These are phyloP conservation scores for Siderastrea radians DNA, from an alignment of 92 coral and sea anemone genomes.

Conservation along the genomic window DNA sequence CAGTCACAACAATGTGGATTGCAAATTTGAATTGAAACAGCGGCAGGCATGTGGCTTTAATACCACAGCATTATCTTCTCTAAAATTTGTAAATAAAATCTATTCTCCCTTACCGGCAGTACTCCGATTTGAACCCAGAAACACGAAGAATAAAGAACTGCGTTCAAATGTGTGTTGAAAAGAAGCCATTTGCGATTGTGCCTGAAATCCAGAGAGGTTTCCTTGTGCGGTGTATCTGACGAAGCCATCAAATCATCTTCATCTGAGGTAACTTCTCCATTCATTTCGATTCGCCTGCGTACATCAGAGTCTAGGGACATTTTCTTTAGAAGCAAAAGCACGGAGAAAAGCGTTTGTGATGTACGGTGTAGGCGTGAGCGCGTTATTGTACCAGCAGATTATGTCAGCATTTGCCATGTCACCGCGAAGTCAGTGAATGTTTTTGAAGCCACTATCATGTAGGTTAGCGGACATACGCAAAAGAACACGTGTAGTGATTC, in stretches of 20 bases:
- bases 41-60: not conserved
- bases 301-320: conserved; percentile 55
- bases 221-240: not conserved
- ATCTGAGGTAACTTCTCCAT: conserved; percentile 17
- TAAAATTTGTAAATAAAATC: not conserved
- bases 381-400: not conserved
- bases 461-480: not conserved
- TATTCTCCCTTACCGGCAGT: conserved; percentile 76
- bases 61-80: not conserved
- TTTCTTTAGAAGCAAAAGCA: not conserved
- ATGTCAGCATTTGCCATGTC: conserved; percentile 2
- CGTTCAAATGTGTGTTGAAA: conserved; percentile 86
- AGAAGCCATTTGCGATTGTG: conserved; percentile 70
- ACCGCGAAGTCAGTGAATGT: conserved; percentile 3
- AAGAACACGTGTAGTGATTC: not conserved
- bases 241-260: not conserved
- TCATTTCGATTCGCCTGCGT: conserved; percentile 56
- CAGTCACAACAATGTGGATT: too few relatives aligned
- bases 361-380: not conserved
- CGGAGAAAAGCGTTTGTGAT: not conserved
- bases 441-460: not conserved
- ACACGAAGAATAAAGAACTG: conserved; percentile 87
- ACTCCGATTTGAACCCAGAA: conserved; percentile 97
- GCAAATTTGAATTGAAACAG: too few relatives aligned
- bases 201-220: not conserved